phyloP scores from a whole-genome alignment of 2,113 vertebrate genomes.

The Raja brachyura region DNA sequence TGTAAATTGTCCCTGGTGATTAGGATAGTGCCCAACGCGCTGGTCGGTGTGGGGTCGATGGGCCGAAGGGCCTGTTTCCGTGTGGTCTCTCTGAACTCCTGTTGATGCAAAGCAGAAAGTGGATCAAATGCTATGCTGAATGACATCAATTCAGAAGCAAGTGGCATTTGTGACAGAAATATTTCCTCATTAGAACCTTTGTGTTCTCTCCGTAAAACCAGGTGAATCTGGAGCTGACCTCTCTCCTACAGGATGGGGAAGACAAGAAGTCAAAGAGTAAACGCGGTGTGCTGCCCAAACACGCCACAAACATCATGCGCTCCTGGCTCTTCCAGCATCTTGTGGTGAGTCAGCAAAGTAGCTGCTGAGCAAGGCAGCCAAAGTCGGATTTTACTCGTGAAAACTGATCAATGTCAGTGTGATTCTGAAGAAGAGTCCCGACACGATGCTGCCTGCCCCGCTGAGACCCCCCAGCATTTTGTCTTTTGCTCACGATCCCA shows the following conservation, averaged over 20 bases:
- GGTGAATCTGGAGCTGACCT: constrained; percentile 93
- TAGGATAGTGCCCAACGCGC: too few species aligned
- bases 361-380: background rate
- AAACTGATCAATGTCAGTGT: background rate
- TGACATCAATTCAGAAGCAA: background rate
- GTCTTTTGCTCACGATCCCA: too few species aligned
- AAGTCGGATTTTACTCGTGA: too few species aligned
- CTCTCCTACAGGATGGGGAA: constrained; percentile 81
- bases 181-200: constrained; percentile 32
- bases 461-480: too few species aligned
- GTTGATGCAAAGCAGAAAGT: background rate
- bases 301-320: constrained; percentile 98
- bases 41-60: too few species aligned
- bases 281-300: constrained; percentile 90
- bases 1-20: too few species aligned
- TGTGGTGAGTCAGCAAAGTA: constrained; percentile 73
- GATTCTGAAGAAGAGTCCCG: too few species aligned
- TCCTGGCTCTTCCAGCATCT: constrained; percentile 99
- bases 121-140: background rate
- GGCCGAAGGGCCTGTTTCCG: too few species aligned
- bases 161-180: too few species aligned
- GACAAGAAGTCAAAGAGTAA: constrained; percentile 99
- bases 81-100: background rate
- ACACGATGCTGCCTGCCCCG: too few species aligned
- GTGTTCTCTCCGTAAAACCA: constrained; percentile 51